These are phyloP conservation scores for Acrocera orbiculus DNA, from an alignment of 2,888 invertebrate species.

Conservation along the genomic window DNA sequence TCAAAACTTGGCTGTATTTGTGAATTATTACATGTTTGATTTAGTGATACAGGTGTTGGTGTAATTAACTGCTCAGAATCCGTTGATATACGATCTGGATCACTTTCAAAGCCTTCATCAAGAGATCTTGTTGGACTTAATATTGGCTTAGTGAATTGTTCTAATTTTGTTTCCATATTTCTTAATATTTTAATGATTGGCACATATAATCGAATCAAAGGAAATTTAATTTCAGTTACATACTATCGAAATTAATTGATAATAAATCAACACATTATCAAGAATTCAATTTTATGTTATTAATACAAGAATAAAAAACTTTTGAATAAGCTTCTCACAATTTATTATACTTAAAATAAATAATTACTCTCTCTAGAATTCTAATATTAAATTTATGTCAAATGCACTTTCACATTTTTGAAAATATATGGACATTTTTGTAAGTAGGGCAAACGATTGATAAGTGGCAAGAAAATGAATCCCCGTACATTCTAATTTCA, in stretches of 20 bases:
- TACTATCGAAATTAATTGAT: not conserved
- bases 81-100: constrained; percentile 33
- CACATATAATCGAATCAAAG: not conserved
- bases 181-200: not conserved
- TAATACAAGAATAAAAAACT: constrained; percentile 2
- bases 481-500: no score
- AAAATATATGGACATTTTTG: no score
- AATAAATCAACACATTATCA: constrained; percentile 3
- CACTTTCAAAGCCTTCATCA: constrained; percentile 33
- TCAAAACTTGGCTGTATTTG: constrained; percentile 13
- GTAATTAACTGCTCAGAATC: constrained; percentile 27
- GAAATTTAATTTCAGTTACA: not conserved
- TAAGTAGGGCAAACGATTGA: no score
- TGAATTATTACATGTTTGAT: constrained; percentile 1
- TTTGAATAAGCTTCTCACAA: constrained; percentile 4
- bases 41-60: constrained; percentile 9
- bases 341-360: constrained; percentile 3
- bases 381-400: not conserved
- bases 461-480: no score
- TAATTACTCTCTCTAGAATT: not conserved
- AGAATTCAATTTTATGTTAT: no score
- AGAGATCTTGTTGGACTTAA: constrained; percentile 32
- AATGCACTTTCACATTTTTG: not conserved
- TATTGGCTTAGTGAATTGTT: constrained; percentile 29
- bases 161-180: constrained; percentile 22